Evolutionary conservation across 2,113 vertebrate species (phyloP).

Genomic region (Gadus chalcogrammus): DNA sequence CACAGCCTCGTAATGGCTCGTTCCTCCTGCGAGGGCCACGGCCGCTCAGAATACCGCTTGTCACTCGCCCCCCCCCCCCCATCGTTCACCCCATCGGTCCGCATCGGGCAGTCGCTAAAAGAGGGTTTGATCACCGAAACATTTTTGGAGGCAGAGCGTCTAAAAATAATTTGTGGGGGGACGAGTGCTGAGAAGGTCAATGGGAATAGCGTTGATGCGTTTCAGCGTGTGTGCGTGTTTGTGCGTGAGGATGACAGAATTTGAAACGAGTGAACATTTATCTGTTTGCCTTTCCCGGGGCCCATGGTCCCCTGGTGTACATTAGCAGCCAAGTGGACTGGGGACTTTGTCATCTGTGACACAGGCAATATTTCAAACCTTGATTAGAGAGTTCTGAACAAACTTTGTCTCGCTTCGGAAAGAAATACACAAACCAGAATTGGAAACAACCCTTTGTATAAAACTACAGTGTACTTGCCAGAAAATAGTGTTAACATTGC

Average conservation of each 20-base stretch:
- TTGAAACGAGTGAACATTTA: conserved; percentile 24
- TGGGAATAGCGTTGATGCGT: not conserved
- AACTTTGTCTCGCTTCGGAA: too few species aligned
- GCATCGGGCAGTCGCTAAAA: too few species aligned
- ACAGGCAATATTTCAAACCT: too few species aligned
- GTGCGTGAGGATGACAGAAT: conserved; percentile 10
- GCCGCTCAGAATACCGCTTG: not conserved
- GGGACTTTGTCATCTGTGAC: too few species aligned
- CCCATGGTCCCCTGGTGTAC: conserved; percentile 12
- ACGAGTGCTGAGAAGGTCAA: conserved; percentile 1
- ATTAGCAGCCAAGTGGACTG: not conserved
- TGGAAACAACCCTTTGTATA: too few species aligned
- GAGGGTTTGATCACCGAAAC: not conserved
- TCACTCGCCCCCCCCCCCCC: not conserved
- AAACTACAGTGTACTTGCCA: too few species aligned
- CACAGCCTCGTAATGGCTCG: not conserved
- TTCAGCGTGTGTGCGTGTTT: not conserved
- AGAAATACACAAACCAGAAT: too few species aligned
- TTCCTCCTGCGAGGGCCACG: too few species aligned
- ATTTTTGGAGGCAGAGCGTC: not conserved
- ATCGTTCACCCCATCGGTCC: too few species aligned
- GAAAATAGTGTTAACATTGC: too few species aligned
- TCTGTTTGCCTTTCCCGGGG: conserved; percentile 35
- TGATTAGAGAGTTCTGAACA: too few species aligned
- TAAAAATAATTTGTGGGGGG: not conserved